phyloP scores from a whole-genome alignment of 2,888 invertebrate species.

The Blera fallax region DNA sequence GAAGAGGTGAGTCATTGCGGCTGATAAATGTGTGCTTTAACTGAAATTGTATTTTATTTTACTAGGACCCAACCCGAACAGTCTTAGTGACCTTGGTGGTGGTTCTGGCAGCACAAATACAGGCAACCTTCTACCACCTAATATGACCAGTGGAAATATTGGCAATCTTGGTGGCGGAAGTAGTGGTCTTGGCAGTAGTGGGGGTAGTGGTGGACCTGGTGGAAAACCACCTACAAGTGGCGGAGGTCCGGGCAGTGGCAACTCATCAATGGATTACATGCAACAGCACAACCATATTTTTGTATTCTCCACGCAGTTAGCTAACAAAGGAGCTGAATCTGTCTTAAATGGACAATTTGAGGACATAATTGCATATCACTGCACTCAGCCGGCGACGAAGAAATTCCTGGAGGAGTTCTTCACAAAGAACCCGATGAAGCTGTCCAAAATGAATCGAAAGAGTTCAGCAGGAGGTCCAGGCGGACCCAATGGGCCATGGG shows the following conservation, averaged over 20 bases:
- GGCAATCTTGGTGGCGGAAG: constrained; percentile 16
- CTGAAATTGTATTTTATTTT: background rate
- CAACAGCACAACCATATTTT: constrained; percentile 99
- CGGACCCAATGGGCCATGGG: constrained; percentile 51
- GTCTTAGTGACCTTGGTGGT: constrained; percentile 32
- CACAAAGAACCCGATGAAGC: constrained; percentile 94
- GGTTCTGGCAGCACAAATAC: constrained; percentile 5
- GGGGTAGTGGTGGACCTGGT: constrained; percentile 62
- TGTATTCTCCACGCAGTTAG: constrained; percentile 96
- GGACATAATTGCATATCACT: constrained; percentile 96
- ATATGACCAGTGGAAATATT: constrained; percentile 46
- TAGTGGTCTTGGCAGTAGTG: constrained; percentile 17
- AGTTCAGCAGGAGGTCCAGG: constrained; percentile 81
- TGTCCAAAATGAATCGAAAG: constrained; percentile 92
- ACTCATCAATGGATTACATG: constrained; percentile 84
- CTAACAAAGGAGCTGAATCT: constrained; percentile 96
- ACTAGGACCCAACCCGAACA: constrained; percentile 43
- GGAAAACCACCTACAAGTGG: constrained; percentile 60
- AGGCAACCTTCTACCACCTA: constrained; percentile 37
- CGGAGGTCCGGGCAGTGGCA: constrained; percentile 52
- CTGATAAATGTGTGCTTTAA: background rate
- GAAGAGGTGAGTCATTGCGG: constrained; percentile 24
- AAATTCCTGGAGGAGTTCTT: constrained; percentile 90
- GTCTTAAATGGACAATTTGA: constrained; percentile 94
- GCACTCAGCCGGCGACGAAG: constrained; percentile 97